phyloP scores from a whole-genome alignment of 2,888 invertebrate species.

The Eupithecia subfuscata region DNA sequence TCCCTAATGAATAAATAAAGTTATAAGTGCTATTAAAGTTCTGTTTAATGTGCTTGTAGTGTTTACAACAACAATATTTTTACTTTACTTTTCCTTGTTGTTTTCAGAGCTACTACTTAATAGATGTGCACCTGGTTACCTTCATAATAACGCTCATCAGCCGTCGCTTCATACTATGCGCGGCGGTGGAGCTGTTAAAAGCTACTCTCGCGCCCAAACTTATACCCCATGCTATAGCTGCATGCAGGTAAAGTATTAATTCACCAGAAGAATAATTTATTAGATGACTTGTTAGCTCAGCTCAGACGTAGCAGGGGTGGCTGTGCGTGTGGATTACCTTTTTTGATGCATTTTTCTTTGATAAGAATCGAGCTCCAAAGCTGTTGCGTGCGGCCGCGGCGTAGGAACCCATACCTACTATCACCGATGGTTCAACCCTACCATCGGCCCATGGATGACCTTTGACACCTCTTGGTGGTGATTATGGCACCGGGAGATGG shows the following conservation, averaged over 20 bases:
- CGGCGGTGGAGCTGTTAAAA: slow-evolving; percentile 80
- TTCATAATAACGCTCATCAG: slow-evolving; percentile 93
- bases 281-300: background rate
- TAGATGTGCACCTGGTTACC: slow-evolving; percentile 93
- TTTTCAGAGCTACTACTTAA: slow-evolving; percentile 96
- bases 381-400: too few species aligned
- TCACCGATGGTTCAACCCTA: too few species aligned
- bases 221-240: slow-evolving; percentile 66
- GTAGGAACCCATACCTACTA: too few species aligned
- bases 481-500: too few species aligned
- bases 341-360: background rate
- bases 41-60: background rate
- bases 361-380: too few species aligned
- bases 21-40: background rate
- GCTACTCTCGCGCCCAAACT: slow-evolving; percentile 74
- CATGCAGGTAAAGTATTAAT: slow-evolving; percentile 56
- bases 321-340: background rate
- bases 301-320: background rate
- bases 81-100: background rate
- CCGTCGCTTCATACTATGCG: slow-evolving; percentile 89
- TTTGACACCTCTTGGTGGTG: too few species aligned
- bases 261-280: background rate
- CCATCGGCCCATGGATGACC: too few species aligned
- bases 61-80: background rate
- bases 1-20: background rate